A percentile compares a stretch with the other conserved stretches of the same genome.
These are phyloP conservation scores for Trachelus stipa DNA, from an alignment of 2,888 invertebrate species.

Conservation along the genomic window DNA sequence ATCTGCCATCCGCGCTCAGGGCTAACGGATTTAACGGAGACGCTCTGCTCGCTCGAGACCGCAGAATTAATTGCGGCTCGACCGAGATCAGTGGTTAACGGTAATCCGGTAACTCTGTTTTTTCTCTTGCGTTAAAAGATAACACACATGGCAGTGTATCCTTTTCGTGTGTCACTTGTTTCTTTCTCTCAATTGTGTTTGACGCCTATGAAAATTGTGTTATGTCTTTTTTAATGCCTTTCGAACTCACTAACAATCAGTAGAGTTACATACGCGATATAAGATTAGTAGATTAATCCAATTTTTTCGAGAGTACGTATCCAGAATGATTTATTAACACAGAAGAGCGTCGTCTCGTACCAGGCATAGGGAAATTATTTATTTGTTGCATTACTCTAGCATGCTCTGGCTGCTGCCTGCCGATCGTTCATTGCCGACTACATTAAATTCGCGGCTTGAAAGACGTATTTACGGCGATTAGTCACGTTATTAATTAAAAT, in stretches of 20 bases:
- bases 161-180: not conserved
- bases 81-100: not conserved
- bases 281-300: constrained; percentile 39
- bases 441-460: constrained; percentile 38
- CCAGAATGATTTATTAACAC: constrained; percentile 15
- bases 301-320: not conserved
- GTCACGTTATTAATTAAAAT: not conserved
- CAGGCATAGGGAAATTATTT: constrained; percentile 48
- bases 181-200: not conserved
- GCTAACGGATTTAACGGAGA: not conserved
- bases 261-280: constrained; percentile 35
- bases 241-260: constrained; percentile 35
- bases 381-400: constrained; percentile 62
- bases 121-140: not conserved
- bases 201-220: constrained; percentile 12
- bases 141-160: not conserved
- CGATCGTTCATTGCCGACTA: constrained; percentile 52
- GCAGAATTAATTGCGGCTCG: not conserved
- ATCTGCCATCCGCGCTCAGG: not conserved
- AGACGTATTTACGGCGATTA: constrained; percentile 5
- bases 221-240: constrained; percentile 31
- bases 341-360: not conserved
- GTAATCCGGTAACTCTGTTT: not conserved
- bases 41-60: not conserved
- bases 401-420: constrained; percentile 65